These are phyloP conservation scores for Petrolisthes manimaculis DNA, from an alignment of 2,888 invertebrate species.

Conservation along the genomic window DNA sequence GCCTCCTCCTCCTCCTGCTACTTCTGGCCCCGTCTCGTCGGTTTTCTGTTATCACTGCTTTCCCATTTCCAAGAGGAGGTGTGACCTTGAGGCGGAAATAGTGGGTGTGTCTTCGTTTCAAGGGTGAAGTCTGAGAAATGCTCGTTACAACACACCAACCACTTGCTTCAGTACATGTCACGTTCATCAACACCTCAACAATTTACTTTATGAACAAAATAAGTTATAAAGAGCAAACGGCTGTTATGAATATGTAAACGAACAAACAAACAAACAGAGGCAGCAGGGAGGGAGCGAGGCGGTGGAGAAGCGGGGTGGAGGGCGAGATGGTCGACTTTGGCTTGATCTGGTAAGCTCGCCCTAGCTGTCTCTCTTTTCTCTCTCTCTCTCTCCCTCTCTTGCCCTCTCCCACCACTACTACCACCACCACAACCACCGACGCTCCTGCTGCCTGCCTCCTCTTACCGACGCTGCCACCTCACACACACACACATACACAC, in stretches of 20 bases:
- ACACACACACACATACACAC: neutral
- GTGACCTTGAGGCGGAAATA: neutral
- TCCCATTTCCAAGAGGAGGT: neutral
- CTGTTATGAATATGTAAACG: no score
- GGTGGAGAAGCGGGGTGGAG: constrained; percentile 18
- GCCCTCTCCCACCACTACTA: neutral
- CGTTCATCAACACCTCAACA: neutral
- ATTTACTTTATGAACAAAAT: neutral
- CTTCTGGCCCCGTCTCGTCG: neutral
- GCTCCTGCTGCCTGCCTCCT: constrained; percentile 12
- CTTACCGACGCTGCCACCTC: constrained; percentile 16
- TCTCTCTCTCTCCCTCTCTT: constrained; percentile 31
- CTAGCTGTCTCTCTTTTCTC: constrained; percentile 20
- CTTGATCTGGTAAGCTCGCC: constrained; percentile 38
- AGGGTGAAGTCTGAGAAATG: neutral
- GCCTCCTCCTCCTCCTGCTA: neutral
- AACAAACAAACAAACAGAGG: constrained; percentile 15
- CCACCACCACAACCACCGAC: constrained; percentile 10
- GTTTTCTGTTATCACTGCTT: neutral
- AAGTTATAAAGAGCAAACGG: neutral
- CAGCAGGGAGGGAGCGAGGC: neutral
- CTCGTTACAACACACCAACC: neutral
- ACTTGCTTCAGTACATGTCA: neutral
- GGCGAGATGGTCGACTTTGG: constrained; percentile 36
- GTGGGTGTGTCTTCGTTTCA: neutral